Evolutionary conservation across 2,113 vertebrate genomes (phyloP).

Genomic region (Pedionomus torquatus): DNA sequence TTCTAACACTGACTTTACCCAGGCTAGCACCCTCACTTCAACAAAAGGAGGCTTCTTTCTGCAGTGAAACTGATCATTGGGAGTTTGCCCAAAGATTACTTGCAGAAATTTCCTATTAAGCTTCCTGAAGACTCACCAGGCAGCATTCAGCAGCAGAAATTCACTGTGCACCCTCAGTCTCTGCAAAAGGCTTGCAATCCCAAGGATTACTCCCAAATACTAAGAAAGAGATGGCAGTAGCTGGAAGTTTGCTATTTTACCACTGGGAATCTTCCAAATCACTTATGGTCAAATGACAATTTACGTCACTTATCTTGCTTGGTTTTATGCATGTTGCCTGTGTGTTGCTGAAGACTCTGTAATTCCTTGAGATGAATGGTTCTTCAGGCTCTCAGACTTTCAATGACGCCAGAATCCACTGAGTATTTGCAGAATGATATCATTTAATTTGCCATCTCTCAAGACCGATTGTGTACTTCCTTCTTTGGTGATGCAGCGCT

Average conservation of each 20-base stretch:
- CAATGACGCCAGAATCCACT: conserved; percentile 17
- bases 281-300: not conserved
- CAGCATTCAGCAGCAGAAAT: not conserved
- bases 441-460: not conserved
- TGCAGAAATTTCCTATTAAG: not conserved
- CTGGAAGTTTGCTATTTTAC: not conserved
- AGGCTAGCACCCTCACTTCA: not conserved
- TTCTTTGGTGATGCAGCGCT: conserved; percentile 6
- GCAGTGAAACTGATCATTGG: not conserved
- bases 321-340: not conserved
- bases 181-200: not conserved
- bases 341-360: not conserved
- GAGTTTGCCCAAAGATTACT: not conserved
- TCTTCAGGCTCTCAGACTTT: conserved; percentile 18
- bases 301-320: not conserved
- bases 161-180: not conserved
- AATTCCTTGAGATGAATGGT: not conserved
- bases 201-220: not conserved
- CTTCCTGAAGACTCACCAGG: not conserved
- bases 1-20: not conserved
- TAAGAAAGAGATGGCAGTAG: not conserved
- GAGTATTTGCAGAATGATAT: conserved; percentile 27
- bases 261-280: not conserved
- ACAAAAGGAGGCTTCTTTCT: not conserved
- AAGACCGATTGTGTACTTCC: not conserved